Conservation (phyloP, 1,140 invertebrate species). For the Heliconius melpomene region DNA sequence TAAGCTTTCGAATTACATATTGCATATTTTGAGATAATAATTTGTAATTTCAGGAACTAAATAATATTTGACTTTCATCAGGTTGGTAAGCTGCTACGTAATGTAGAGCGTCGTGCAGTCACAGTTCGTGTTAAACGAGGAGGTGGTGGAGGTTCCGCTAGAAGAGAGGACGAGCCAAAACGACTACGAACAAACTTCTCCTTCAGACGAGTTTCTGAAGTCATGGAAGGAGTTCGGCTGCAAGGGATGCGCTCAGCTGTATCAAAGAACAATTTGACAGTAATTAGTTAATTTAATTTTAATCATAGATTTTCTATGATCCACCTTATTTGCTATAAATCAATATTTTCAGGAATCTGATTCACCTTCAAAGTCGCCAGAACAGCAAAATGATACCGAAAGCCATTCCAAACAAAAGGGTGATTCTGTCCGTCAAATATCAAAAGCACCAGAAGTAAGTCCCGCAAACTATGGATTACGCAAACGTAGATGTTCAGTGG, state of each 20-base stretch:
- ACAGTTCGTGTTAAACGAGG: constrained; percentile 70
- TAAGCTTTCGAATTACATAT: not conserved
- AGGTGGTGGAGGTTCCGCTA: constrained; percentile 47
- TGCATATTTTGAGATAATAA: not conserved
- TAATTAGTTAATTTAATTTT: constrained; percentile 27
- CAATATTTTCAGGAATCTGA: constrained; percentile 55
- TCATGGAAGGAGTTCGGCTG: constrained; percentile 76
- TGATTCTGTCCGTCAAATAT: constrained; percentile 53
- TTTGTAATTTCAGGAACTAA: constrained; percentile 1
- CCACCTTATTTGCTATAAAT: too few species aligned
- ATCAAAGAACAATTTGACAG: constrained; percentile 63
- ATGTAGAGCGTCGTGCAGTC: constrained; percentile 68
- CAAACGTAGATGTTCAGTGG: constrained; percentile 81
- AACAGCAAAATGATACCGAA: constrained; percentile 62
- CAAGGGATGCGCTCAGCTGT: constrained; percentile 68
- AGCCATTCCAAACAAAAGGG: constrained; percentile 61
- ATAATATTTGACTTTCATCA: constrained; percentile 30
- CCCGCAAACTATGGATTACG: constrained; percentile 74
- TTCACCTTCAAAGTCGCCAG: constrained; percentile 59
- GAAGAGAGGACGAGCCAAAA: constrained; percentile 83
- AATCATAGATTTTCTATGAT: too few species aligned
- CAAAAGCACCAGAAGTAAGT: constrained; percentile 51
- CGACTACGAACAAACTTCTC: constrained; percentile 80
- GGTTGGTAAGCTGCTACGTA: constrained; percentile 70
- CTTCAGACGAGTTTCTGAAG: constrained; percentile 75